These are phyloP conservation scores for Marcusenius ussheri DNA, from an alignment of 2,113 vertebrate species.

Conservation along the genomic window DNA sequence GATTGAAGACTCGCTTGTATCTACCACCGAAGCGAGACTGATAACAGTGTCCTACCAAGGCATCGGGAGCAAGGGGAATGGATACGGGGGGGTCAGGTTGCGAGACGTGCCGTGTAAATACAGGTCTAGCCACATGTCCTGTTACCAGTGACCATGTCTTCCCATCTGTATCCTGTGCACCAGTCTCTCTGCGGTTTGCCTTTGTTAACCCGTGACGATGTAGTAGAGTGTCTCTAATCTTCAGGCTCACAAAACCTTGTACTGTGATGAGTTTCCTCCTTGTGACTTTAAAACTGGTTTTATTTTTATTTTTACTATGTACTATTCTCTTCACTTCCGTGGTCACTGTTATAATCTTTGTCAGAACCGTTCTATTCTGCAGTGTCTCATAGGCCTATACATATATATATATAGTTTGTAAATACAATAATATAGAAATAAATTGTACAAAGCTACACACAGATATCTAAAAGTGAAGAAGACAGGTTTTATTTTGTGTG, in stretches of 20 bases:
- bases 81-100: constrained; percentile 14
- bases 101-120: constrained; percentile 40
- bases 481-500: constrained; percentile 25
- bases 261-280: constrained; percentile 23
- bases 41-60: constrained; percentile 6
- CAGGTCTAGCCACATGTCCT: constrained; percentile 35
- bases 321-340: not conserved
- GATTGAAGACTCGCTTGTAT: constrained; percentile 3
- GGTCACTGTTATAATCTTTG: constrained; percentile 21
- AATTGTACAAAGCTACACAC: not conserved
- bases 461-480: constrained; percentile 23
- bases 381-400: constrained; percentile 16
- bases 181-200: constrained; percentile 23
- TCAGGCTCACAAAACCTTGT: constrained; percentile 4
- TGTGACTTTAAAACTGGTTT: constrained; percentile 25
- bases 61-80: constrained; percentile 19
- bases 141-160: constrained; percentile 43
- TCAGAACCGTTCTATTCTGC: constrained; percentile 30
- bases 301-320: constrained; percentile 27
- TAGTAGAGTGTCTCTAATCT: constrained; percentile 34
- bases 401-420: constrained; percentile 28
- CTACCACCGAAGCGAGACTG: not conserved
- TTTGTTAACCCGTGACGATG: constrained; percentile 44
- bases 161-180: constrained; percentile 44
- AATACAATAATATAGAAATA: constrained; percentile 16